Evolutionary conservation across 2,888 invertebrate species (phyloP).

Genomic region (Xanthia icteritia): DNA sequence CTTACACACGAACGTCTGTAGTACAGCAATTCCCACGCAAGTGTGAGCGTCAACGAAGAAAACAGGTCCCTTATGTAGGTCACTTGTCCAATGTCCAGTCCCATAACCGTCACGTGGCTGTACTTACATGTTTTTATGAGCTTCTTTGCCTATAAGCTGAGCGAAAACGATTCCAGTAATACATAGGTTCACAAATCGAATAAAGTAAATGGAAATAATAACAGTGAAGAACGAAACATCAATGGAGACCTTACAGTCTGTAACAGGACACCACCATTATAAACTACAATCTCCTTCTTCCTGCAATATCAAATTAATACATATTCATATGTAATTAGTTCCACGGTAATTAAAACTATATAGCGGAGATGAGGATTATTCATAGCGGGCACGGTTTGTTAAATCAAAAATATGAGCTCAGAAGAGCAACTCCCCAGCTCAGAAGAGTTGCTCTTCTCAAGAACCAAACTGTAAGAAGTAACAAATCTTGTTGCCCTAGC

Average conservation of each 20-base stretch:
- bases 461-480: background rate
- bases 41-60: slow-evolving; percentile 43
- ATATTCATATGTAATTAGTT: slow-evolving; percentile 59
- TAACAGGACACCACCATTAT: slow-evolving; percentile 1
- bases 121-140: slow-evolving; percentile 41
- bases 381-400: slow-evolving; percentile 17
- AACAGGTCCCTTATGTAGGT: slow-evolving; percentile 59
- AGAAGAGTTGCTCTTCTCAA: background rate
- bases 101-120: slow-evolving; percentile 19
- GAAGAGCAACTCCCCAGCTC: slow-evolving; percentile 20
- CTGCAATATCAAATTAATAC: slow-evolving; percentile 53
- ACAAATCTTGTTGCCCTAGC: background rate
- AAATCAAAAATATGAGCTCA: background rate
- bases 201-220: background rate
- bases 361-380: slow-evolving; percentile 63
- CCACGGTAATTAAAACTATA: slow-evolving; percentile 60
- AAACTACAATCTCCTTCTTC: slow-evolving; percentile 9
- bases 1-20: slow-evolving; percentile 29
- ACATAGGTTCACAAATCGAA: background rate
- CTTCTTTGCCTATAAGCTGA: slow-evolving; percentile 10
- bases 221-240: background rate
- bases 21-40: slow-evolving; percentile 55
- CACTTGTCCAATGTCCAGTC: slow-evolving; percentile 58
- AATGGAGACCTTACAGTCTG: background rate
- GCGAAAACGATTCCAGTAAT: slow-evolving; percentile 8